Evolutionary conservation across 2,888 invertebrate species (phyloP), one percentile per base, ranked within the genome.

Genomic region (Andrena minutula): DNA sequence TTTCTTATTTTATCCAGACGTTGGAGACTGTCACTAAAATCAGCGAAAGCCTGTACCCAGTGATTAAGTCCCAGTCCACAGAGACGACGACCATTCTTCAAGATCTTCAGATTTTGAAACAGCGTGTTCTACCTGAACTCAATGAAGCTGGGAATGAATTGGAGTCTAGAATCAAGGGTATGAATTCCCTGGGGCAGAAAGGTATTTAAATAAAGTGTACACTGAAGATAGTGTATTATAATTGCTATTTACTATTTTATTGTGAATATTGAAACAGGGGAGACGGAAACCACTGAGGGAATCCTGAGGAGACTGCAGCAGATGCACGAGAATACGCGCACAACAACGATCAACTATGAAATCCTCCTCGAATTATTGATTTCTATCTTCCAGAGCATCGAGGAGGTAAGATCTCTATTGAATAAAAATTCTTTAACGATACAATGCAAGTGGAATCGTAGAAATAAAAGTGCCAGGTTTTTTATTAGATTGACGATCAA

Each of bases 31-130:
- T 96, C 87, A 95, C 96, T 3, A 95, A 96, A 93, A 94, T 97
- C 89, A 96, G 97, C 91, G 95, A 95, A 65, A 96, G 97, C 90
- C 94, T 97, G 77, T 97, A 97, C 95, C 97, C 97, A 28, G 95
- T 97, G 65, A 96, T 97, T 85, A 96, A 96, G 65, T 95, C 96
- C 20, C 94, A 95, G 79, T 95, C 96, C 3, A 95, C 95, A 61
- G 95, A 95, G 85, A 95, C 96, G 16, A 94, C 94, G 83, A 95
- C 95, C 64, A 94, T 97, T 83, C 93, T 95, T 49, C 92, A 94
- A 41, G 95, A 95, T 89, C 94, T 96, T 8, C 95, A 95, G 86
- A 94, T 95, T 66, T 96, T 96, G 90, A 94, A 95, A 61, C 92
- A 94, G 61, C 94, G 94, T 23, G 95, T 96, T 68, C 91, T 95